Conservation (phyloP, 2,888 invertebrate genomes). For the Neria commutata region DNA sequence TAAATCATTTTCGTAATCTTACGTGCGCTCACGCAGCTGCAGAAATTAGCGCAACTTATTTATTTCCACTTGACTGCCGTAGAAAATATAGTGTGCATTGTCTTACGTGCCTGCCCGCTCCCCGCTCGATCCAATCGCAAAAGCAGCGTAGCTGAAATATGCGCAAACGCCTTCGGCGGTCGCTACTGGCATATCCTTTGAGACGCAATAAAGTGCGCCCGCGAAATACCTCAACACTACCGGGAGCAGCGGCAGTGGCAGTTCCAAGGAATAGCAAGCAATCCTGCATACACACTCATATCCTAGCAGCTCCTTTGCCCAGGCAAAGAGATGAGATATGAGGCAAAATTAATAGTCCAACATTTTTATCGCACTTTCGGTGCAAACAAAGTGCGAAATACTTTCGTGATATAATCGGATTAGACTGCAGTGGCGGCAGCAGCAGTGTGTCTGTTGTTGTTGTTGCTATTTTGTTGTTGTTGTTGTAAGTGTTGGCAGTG, state of each 20-base stretch:
- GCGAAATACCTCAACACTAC: not conserved
- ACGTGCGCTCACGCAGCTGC: too few species aligned
- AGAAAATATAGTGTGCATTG: constrained; percentile 43
- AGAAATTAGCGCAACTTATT: constrained; percentile 52
- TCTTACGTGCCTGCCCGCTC: too few species aligned
- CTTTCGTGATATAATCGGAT: constrained; percentile 51
- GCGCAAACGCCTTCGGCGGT: too few species aligned
- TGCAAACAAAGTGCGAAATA: constrained; percentile 32
- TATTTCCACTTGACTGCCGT: constrained; percentile 53
- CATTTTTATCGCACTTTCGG: constrained; percentile 47
- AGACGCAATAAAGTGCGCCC: constrained; percentile 6
- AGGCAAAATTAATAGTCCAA: constrained; percentile 51
- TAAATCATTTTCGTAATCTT: too few species aligned
- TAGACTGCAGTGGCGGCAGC: too few species aligned
- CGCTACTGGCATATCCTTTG: constrained; percentile 15
- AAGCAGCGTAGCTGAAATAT: too few species aligned
- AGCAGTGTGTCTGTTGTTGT: constrained; percentile 20
- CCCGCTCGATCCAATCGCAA: too few species aligned
- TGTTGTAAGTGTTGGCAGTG: not conserved
- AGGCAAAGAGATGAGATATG: constrained; percentile 41
- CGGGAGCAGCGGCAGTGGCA: not conserved
- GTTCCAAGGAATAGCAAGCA: not conserved
- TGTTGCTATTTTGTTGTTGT: constrained; percentile 8
- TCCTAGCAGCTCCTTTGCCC: too few species aligned
- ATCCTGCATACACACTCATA: too few species aligned